Evolutionary conservation across 2,113 vertebrate species (phyloP), one percentile per base, ranked within the genome.

Genomic region (Echinops telfairi): DNA sequence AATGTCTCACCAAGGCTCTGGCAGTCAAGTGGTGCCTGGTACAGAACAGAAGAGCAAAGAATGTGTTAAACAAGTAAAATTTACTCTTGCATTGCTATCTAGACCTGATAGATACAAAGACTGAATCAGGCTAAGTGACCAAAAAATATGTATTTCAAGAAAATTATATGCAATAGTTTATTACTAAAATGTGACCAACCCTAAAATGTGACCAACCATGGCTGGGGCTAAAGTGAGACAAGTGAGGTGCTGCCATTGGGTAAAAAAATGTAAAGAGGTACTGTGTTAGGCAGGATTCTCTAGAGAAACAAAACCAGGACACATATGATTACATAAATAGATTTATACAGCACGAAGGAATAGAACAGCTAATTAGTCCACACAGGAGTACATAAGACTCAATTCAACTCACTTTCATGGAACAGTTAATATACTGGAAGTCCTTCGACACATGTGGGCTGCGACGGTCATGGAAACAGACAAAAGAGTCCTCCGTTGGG

Each of bases 131-230:
- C 14, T n/a, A 43, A 14, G 19, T 85, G 33, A 7, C 53, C 33
- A n/a, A 94, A 27, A 29, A 92, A 94, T 94, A 33, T 31, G 0
- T 64, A 87, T 78, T 95, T 90, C 40, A 85, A 53, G 27, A 92
- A 90, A 90, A 79, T 75, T 82, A 38, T 66, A 53, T 15, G 90
- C 62, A 78, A 90, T 36, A 88, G 36, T 68, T 23, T 60, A 88
- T 89, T 47, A 88, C 78, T 86, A 90, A 91, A 93, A 75, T 86
- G 8, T 22, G 60, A 93, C 89, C 84, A 60, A 20, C 36, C 16
- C 78, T 86, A 90, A 91, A 93, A 75, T 86, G 8, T 22, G 60
- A 93, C 89, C 84, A 60, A 20, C 36, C 16, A 43, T 23, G 25
- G 25, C 23, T 47, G 7, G 2, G 2, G 88, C 27, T 33, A 75